Percentiles rank a stretch among this genome's conserved stretches.
Conservation (phyloP, 2,113 vertebrate species). For the Etheostoma spectabile region DNA sequence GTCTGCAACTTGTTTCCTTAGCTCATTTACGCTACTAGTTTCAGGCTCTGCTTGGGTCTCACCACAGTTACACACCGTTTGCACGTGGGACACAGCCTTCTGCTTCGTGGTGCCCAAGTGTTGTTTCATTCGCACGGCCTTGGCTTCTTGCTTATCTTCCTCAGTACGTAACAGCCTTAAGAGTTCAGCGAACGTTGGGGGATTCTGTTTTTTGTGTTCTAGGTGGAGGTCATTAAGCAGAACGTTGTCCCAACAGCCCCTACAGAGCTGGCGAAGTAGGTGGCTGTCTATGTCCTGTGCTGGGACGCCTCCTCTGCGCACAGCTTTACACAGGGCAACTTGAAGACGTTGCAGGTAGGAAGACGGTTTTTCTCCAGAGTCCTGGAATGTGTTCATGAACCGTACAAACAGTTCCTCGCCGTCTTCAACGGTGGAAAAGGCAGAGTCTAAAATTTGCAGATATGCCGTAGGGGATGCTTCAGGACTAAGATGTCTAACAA, state of each 20-base stretch:
- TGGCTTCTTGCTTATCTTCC: background rate
- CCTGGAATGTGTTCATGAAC: no score
- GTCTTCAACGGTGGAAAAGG: no score
- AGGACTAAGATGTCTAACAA: background rate
- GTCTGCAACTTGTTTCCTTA: background rate
- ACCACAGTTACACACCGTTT: background rate
- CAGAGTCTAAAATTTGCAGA: background rate
- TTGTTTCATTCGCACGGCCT: background rate
- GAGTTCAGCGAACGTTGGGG: background rate
- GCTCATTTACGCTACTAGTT: background rate
- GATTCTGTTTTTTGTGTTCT: background rate
- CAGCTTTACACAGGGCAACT: background rate
- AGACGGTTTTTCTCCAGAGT: no score
- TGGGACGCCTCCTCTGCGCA: background rate
- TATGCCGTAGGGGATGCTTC: background rate
- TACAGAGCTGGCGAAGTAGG: background rate
- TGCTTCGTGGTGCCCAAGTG: background rate
- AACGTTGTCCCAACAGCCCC: background rate
- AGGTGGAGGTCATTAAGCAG: background rate
- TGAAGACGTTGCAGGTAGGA: background rate
- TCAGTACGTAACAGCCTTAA: background rate
- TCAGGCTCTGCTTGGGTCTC: background rate
- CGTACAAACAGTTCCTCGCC: no score
- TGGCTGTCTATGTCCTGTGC: background rate
- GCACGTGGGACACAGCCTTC: background rate